These are phyloP conservation scores for Drosophila testacea DNA, from an alignment of 2,888 invertebrate species.

Conservation along the genomic window DNA sequence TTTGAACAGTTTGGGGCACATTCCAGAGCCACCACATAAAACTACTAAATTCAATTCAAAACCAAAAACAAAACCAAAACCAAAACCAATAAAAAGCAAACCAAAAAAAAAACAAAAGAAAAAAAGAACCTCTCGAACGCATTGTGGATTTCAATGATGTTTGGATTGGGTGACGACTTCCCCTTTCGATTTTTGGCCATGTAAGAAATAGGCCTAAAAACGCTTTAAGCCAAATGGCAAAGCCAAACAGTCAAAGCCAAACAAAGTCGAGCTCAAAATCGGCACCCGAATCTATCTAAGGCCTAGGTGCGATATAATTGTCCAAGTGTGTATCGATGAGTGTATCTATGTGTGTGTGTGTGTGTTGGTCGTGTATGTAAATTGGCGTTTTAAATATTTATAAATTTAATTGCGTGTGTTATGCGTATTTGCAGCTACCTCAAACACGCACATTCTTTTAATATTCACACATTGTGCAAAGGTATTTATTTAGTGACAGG, in stretches of 20 bases:
- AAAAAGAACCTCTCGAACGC: constrained; percentile 64
- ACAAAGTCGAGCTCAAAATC: constrained; percentile 16
- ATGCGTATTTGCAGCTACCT: constrained; percentile 72
- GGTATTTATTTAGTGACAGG: constrained; percentile 28
- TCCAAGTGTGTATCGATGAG: neutral
- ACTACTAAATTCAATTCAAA: constrained; percentile 65
- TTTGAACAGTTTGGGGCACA: constrained; percentile 47
- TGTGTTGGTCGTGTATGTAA: constrained; percentile 56
- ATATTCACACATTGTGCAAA: constrained; percentile 65
- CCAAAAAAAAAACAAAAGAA: constrained; percentile 51
- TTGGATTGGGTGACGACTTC: constrained; percentile 57
- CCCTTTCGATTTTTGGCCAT: constrained; percentile 72
- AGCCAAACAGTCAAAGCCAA: constrained; percentile 10
- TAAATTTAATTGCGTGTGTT: constrained; percentile 75
- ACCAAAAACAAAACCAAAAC: constrained; percentile 31
- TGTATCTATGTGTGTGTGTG: neutral
- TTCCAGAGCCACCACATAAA: constrained; percentile 37
- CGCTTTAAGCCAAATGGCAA: constrained; percentile 13
- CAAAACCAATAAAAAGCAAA: constrained; percentile 60
- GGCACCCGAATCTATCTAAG: constrained; percentile 29
- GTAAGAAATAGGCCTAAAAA: constrained; percentile 40
- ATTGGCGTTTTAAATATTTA: constrained; percentile 74
- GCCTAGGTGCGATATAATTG: constrained; percentile 17
- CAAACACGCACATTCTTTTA: constrained; percentile 68
- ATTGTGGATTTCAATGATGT: constrained; percentile 57